Base-by-base conservation (phyloP, 1,140 invertebrate genomes). In the Rhynchophorus ferrugineus region DNA sequence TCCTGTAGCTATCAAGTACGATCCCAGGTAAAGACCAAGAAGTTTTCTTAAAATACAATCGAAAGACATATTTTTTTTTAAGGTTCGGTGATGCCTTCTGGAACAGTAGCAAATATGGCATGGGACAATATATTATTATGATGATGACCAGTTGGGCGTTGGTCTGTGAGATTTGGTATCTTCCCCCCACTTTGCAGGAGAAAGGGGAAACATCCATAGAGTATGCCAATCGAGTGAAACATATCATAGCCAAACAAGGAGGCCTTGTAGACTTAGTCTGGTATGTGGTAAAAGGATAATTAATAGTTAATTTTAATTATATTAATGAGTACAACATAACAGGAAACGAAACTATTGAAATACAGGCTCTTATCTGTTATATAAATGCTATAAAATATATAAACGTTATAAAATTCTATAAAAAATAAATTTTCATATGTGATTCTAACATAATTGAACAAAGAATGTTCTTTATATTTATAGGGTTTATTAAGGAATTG, bases 61-160 rank as follows among this genome's bases (percentile, higher is more conserved):
- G n/a, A n/a, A n/a, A n/a, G n/a, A n/a, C n/a, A n/a, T n/a, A 3
- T 24, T 44, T 29, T 24, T 37, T 36, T 20, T 18, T 39, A 9
- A 50, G 53, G 58, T 98, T 99, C 75, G 95, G 95, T 24, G 96
- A 99, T 78, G 91, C 95, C 1, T 99, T 98, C 74, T 99, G 96
- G 96, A 97, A 99, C 71, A 95, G 91, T 57, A 78, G 77, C 11
- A 63, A 58, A 49, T 91, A 92, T 70, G 88, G 90, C 2, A 95
- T 96, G 87, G 74, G 96, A 60, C 87, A 91, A 62, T 98, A 99
- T 72, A 71, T 99, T 0, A 85, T 94, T 60, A 89, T 93, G 82
- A 98, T 99, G 88, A 96, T 99, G 92, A 94, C 93, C 0, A 94
- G 90, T 57, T 99, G 96, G 96, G 95, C 96, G 3, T 91, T 99